Conservation (phyloP, 1,140 invertebrate genomes). For the Arctopsyche grandis region DNA sequence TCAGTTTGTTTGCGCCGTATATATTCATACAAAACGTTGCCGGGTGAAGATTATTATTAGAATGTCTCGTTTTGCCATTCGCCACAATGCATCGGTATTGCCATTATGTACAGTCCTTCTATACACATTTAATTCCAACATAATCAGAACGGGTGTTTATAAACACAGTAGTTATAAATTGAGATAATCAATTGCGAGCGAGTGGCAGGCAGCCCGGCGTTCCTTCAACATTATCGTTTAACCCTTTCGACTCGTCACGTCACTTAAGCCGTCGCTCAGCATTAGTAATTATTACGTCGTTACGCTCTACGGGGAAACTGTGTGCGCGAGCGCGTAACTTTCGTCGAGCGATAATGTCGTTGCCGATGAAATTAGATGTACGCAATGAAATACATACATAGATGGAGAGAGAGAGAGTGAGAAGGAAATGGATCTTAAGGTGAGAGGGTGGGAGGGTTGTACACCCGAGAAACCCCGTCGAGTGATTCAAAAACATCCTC, state of each 20-base stretch:
- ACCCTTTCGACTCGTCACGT: constrained; percentile 12
- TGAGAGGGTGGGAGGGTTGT: not conserved
- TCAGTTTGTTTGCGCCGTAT: no score
- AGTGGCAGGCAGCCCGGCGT: not conserved
- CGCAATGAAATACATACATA: not conserved
- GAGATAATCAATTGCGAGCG: constrained; percentile 6
- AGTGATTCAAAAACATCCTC: not conserved
- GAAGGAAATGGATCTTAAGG: not conserved
- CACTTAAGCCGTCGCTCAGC: constrained; percentile 1
- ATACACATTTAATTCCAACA: no score
- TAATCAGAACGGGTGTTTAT: no score
- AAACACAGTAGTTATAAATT: not conserved
- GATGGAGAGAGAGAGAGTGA: no score
- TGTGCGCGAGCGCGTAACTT: constrained; percentile 17
- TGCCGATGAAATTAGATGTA: constrained; percentile 31
- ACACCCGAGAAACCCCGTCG: not conserved
- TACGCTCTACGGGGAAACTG: not conserved
- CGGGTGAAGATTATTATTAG: no score
- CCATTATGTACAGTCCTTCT: no score
- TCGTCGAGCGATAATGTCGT: constrained; percentile 31
- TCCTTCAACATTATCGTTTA: not conserved
- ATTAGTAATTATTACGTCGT: constrained; percentile 8
- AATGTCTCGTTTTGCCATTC: no score
- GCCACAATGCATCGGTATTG: no score
- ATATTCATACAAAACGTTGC: no score